phyloP scores from a whole-genome alignment of 1,140 invertebrate genomes.

The Eulimnadia texana region DNA sequence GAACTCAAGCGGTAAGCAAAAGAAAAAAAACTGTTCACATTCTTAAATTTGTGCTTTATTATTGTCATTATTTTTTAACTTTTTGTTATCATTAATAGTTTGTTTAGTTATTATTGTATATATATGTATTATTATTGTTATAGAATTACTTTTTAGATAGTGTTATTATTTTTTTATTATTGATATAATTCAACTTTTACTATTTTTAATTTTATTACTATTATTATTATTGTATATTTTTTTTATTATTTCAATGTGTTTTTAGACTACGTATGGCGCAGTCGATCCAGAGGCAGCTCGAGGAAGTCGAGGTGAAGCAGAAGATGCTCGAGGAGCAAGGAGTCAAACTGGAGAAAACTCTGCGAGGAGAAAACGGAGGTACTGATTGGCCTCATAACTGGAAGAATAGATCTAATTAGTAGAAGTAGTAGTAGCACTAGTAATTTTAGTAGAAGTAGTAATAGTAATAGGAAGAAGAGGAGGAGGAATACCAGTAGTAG shows the following conservation, averaged over 20 bases:
- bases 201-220: background rate
- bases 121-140: too few relatives aligned
- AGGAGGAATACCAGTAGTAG: too few relatives aligned
- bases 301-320: slow-evolving; percentile 71
- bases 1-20: slow-evolving; percentile 67
- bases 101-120: slow-evolving; percentile 3
- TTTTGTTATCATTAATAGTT: too few relatives aligned
- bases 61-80: too few relatives aligned
- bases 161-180: background rate
- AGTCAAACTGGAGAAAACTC: slow-evolving; percentile 61
- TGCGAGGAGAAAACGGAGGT: slow-evolving; percentile 50
- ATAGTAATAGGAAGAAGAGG: too few relatives aligned
- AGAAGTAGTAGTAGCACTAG: too few relatives aligned
- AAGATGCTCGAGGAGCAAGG: slow-evolving; percentile 61
- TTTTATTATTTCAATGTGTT: slow-evolving; percentile 8
- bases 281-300: slow-evolving; percentile 72
- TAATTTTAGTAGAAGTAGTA: too few relatives aligned
- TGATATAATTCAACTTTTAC: background rate
- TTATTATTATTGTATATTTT: too few relatives aligned
- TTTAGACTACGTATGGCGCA: slow-evolving; percentile 61
- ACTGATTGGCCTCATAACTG: background rate
- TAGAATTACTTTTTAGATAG: too few relatives aligned
- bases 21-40: too few relatives aligned
- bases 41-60: too few relatives aligned
- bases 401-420: slow-evolving; percentile 18